A percentile compares a stretch with the other conserved stretches of the same genome.
Evolutionary conservation across 2,888 invertebrate genomes (phyloP).

Genomic region (Stenoptilia bipunctidactyla): DNA sequence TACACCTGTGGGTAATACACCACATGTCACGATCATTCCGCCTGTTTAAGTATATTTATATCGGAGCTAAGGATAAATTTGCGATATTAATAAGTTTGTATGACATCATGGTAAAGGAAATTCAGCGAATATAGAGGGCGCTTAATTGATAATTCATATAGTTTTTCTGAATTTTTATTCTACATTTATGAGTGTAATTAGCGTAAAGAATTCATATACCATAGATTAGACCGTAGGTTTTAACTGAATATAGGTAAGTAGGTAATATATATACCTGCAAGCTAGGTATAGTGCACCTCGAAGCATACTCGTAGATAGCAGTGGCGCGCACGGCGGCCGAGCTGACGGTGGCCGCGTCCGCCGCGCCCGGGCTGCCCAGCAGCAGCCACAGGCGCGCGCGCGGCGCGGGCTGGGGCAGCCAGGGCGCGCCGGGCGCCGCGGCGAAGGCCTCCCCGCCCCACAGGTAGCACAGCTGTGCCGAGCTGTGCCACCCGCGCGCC

Average conservation of each 20-base stretch:
- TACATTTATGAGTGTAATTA: too few relatives aligned
- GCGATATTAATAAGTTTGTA: too few relatives aligned
- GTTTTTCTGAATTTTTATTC: too few relatives aligned
- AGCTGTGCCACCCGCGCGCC: slow-evolving; percentile 84
- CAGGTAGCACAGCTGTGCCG: slow-evolving; percentile 96
- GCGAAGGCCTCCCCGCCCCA: slow-evolving; percentile 81
- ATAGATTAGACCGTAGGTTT: too few relatives aligned
- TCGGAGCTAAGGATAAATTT: too few relatives aligned
- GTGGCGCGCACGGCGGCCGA: slow-evolving; percentile 73
- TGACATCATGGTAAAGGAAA: neutral
- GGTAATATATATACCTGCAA: too few relatives aligned
- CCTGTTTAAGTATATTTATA: neutral
- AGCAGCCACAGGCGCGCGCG: slow-evolving; percentile 78
- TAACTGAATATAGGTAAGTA: too few relatives aligned
- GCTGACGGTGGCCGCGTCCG: neutral
- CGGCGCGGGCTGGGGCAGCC: slow-evolving; percentile 14
- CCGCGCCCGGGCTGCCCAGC: slow-evolving; percentile 78
- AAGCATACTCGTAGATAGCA: slow-evolving; percentile 95
- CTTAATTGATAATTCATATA: too few relatives aligned
- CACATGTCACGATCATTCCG: neutral
- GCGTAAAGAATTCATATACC: too few relatives aligned
- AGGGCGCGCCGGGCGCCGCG: slow-evolving; percentile 33
- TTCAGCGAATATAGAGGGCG: too few relatives aligned
- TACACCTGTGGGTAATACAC: slow-evolving; percentile 71
- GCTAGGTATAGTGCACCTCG: slow-evolving; percentile 44